Percentiles rank a stretch among this genome's conserved stretches.
These are phyloP conservation scores for Eospalax fontanierii DNA, from an alignment of 2,797 vertebrate genomes.

Conservation along the genomic window DNA sequence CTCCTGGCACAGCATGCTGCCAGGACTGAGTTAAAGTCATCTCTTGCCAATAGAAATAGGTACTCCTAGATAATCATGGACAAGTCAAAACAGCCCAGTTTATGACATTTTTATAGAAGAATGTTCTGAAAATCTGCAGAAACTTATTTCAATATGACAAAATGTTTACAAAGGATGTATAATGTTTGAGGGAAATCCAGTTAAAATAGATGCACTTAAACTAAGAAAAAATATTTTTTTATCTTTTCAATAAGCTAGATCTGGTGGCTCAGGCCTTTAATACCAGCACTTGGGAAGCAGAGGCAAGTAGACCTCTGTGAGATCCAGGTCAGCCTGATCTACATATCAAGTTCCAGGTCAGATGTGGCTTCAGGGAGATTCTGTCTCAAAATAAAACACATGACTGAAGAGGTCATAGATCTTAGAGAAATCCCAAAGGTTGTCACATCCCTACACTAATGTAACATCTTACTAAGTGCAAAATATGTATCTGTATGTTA, in stretches of 20 bases:
- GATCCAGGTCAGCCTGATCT: too few relatives aligned
- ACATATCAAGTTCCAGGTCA: too few relatives aligned
- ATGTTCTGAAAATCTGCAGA: not conserved
- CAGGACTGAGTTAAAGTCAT: not conserved
- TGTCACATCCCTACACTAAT: too few relatives aligned
- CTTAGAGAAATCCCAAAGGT: too few relatives aligned
- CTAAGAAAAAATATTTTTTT: not conserved
- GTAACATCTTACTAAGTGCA: too few relatives aligned
- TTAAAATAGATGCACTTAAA: conserved; percentile 47
- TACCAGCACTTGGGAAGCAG: too few relatives aligned
- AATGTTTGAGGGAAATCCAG: not conserved
- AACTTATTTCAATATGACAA: not conserved
- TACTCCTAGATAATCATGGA: not conserved
- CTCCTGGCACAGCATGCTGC: accelerated
- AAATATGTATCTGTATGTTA: too few relatives aligned
- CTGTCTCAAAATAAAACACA: too few relatives aligned
- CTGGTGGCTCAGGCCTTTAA: too few relatives aligned
- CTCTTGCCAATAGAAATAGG: not conserved
- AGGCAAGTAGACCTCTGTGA: too few relatives aligned
- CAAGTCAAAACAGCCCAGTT: not conserved
- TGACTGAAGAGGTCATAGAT: too few relatives aligned
- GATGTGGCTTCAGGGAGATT: too few relatives aligned
- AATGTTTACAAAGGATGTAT: not conserved
- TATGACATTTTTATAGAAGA: not conserved
- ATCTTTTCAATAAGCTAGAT: not conserved